Base-by-base conservation (phyloP, 2,797 vertebrate species). In the Glossophaga mutica region DNA sequence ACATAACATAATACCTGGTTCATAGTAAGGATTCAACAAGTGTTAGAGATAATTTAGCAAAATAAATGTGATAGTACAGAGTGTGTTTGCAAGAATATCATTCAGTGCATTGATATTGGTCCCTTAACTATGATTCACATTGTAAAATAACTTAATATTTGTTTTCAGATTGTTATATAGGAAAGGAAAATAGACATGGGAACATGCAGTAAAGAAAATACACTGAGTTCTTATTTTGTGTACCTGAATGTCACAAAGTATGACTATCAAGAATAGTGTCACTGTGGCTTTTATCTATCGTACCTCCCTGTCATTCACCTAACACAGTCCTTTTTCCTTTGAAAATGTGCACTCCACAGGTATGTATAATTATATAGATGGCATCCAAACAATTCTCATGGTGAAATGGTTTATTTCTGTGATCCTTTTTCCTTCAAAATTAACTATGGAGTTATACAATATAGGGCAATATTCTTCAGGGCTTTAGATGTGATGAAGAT, bases 21-120 rank as follows among this genome's bases (percentile, higher is more conserved):
- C 21, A 22, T 0, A 12, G 10, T 6, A 11, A 46, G 0, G 18
- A 6, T 2, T 19, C 21, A 34, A 6, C 18, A 65, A 11, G 11
- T 59, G 0, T 76, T 34, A 67, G 15, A 5, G 16, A 22, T 18
- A 85, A 70, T 29, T 90, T 50, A 67, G 9, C 0, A 29, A 21
- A 52, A 67, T 59, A 52, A 18, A n/a, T 0, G 6, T 3, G 2
- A 9, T 19, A 59, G 12, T 59, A 9, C 18, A 87, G 26, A 3
- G 21, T n/a, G 90, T 7, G 71, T n/a, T 62, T 76, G n/a, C 39
- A 55, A 65, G 19, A 68, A 62, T 26, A 39, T 34, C 55, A 0
- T 37, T 32, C 8, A 32, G 16, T 29, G 81, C 24, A 18, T 52
- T 77, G 8, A n/a, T 50, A 76, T n/a, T n/a, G 0, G 6, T 70